Percentiles rank a stretch among this genome's conserved stretches.
These are phyloP conservation scores for Anoplopoma fimbria DNA, from an alignment of 2,113 vertebrate species.

Conservation along the genomic window DNA sequence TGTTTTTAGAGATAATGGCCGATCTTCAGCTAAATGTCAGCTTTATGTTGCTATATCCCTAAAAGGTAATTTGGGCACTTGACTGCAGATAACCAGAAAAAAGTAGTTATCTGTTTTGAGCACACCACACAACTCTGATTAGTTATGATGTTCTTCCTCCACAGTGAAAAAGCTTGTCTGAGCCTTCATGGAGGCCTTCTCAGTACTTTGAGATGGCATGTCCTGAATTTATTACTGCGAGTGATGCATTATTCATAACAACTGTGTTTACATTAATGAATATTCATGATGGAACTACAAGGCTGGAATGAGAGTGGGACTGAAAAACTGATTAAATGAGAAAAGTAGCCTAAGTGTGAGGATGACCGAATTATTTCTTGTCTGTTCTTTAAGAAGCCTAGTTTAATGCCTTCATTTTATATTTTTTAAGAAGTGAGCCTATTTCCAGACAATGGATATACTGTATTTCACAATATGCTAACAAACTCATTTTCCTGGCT, in stretches of 20 bases:
- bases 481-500: not conserved
- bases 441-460: slow-evolving; percentile 21
- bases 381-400: slow-evolving; percentile 47
- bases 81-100: slow-evolving; percentile 36
- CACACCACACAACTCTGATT: slow-evolving; percentile 34
- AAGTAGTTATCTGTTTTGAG: slow-evolving; percentile 34
- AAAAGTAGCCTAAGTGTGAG: slow-evolving; percentile 64
- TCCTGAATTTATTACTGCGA: slow-evolving; percentile 78
- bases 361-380: slow-evolving; percentile 66
- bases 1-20: not conserved
- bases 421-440: slow-evolving; percentile 2
- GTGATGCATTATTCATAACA: slow-evolving; percentile 83
- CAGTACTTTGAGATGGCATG: slow-evolving; percentile 74
- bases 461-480: slow-evolving; percentile 6
- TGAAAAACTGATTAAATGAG: slow-evolving; percentile 81
- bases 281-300: slow-evolving; percentile 82
- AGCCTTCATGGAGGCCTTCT: slow-evolving; percentile 72
- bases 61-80: not conserved
- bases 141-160: slow-evolving; percentile 48
- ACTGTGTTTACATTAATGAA: slow-evolving; percentile 82
- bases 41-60: not conserved
- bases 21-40: not conserved
- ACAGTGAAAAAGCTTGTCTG: slow-evolving; percentile 58
- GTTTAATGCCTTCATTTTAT: slow-evolving; percentile 43
- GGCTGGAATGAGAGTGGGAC: slow-evolving; percentile 78